These are phyloP conservation scores for Enteromius radiatus DNA, from an alignment of 2,797 vertebrate species.

Conservation along the genomic window DNA sequence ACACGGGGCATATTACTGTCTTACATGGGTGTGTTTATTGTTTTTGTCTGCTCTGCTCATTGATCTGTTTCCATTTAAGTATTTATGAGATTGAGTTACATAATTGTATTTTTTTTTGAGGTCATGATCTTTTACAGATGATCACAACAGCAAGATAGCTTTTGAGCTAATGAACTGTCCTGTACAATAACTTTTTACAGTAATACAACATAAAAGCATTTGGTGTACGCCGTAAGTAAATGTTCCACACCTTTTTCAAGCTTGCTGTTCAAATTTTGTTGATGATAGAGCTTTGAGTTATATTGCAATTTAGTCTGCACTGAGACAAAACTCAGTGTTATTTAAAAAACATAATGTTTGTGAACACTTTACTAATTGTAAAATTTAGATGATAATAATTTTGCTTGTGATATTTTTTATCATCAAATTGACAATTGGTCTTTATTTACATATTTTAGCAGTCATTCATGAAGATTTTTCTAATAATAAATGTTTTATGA, in stretches of 20 bases:
- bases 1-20: too few relatives aligned
- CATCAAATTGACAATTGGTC: neutral
- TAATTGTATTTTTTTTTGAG: neutral
- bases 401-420: neutral
- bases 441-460: neutral
- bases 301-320: neutral
- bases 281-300: neutral
- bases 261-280: slow-evolving; percentile 33
- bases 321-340: neutral
- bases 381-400: neutral
- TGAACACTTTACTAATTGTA: neutral
- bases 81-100: neutral
- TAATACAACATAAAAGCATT: slow-evolving; percentile 11
- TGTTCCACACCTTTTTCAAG: slow-evolving; percentile 46
- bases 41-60: neutral
- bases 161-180: slow-evolving; percentile 10
- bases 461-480: neutral
- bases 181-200: neutral
- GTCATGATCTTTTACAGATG: neutral
- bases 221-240: slow-evolving; percentile 42
- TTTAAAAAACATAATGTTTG: too few relatives aligned
- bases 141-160: neutral
- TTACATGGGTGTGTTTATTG: neutral
- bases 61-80: neutral
- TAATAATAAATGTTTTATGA: neutral